Percentiles rank a stretch among this genome's conserved stretches.
Conservation (phyloP, 1,140 invertebrate genomes). For the Brachionus paranguensis region DNA sequence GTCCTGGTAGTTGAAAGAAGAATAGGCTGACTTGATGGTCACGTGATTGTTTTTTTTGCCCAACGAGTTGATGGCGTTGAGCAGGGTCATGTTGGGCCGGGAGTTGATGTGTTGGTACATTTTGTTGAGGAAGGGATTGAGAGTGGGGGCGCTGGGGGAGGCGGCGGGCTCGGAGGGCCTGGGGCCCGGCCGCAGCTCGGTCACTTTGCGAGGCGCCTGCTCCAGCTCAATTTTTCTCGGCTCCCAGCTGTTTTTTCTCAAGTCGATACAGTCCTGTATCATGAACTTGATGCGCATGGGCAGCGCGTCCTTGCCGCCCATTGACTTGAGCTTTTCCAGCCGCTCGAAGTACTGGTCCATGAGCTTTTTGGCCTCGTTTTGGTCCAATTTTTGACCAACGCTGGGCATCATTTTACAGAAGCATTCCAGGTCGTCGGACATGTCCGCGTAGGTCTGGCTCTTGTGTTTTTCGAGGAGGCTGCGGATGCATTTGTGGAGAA, state of each 20-base stretch:
- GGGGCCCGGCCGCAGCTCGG: not conserved
- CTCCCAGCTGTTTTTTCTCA: slow-evolving; percentile 58
- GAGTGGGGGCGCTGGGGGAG: not conserved
- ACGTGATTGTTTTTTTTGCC: not conserved
- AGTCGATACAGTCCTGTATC: slow-evolving; percentile 86
- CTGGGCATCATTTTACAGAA: slow-evolving; percentile 82
- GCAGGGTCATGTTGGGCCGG: not conserved
- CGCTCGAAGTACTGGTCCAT: slow-evolving; percentile 31
- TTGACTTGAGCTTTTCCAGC: slow-evolving; percentile 49
- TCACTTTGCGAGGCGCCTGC: not conserved
- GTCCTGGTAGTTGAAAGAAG: not conserved
- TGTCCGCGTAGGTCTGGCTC: slow-evolving; percentile 61
- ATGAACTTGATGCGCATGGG: slow-evolving; percentile 76
- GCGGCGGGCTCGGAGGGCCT: not conserved
- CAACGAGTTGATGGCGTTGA: not conserved
- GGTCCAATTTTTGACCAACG: slow-evolving; percentile 61
- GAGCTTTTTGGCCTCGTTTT: not conserved
- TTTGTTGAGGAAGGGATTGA: not conserved
- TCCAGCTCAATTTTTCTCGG: not conserved
- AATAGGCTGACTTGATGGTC: not conserved
- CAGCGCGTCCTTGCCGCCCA: not conserved
- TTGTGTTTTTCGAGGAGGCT: slow-evolving; percentile 62
- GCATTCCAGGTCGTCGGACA: slow-evolving; percentile 76
- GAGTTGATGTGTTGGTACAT: not conserved
- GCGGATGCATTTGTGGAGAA: slow-evolving; percentile 78